These are phyloP conservation scores for Falco concolor DNA, from an alignment of 2,797 vertebrate genomes.

Conservation along the genomic window DNA sequence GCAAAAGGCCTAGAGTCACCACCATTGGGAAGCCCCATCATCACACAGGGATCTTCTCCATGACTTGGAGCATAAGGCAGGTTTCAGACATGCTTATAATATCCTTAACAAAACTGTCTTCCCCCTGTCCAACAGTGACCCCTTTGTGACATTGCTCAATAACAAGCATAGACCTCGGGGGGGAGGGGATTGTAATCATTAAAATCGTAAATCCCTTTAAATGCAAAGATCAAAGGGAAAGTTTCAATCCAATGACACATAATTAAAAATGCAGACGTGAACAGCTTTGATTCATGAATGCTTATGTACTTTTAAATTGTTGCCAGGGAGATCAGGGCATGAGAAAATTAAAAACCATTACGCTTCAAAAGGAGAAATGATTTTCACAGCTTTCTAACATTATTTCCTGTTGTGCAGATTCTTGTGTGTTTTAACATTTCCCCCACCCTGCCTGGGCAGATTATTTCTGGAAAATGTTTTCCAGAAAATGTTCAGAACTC, in stretches of 20 bases:
- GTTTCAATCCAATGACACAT: constrained; percentile 69
- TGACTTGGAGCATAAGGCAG: neutral
- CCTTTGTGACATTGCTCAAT: constrained; percentile 31
- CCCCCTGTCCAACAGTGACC: neutral
- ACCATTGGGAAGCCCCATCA: neutral
- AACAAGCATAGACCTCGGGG: neutral
- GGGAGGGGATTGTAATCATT: constrained; percentile 55
- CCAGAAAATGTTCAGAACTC: constrained; percentile 27
- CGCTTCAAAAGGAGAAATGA: constrained; percentile 70
- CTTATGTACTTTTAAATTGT: constrained; percentile 72
- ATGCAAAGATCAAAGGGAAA: constrained; percentile 73
- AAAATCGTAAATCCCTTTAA: constrained; percentile 73
- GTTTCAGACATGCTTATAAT: neutral
- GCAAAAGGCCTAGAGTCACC: neutral
- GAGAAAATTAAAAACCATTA: constrained; percentile 76
- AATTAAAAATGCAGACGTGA: constrained; percentile 73
- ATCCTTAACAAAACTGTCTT: neutral
- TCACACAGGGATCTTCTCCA: neutral
- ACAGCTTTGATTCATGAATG: constrained; percentile 71
- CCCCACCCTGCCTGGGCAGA: constrained; percentile 2
- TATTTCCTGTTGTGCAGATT: constrained; percentile 68
- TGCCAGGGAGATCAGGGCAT: constrained; percentile 75
- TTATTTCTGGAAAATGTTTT: constrained; percentile 49
- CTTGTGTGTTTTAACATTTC: constrained; percentile 56
- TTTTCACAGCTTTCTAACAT: constrained; percentile 71